Percentiles rank a stretch among this genome's conserved stretches.
Evolutionary conservation across 2,888 invertebrate genomes (phyloP).

Genomic region (Leptura quadrifasciata): DNA sequence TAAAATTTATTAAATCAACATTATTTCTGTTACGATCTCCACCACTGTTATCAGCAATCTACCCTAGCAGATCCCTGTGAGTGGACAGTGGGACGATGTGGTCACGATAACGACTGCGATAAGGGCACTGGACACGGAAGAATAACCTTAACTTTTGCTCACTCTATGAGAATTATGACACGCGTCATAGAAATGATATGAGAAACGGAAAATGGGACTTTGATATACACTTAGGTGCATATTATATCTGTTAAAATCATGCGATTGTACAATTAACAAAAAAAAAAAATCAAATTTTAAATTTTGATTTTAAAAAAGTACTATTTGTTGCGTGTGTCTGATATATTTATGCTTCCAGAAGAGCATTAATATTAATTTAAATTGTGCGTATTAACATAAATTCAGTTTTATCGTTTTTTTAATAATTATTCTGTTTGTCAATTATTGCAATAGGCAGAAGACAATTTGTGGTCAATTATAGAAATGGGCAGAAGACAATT

Average conservation of each 20-base stretch:
- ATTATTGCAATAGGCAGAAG: too few relatives aligned
- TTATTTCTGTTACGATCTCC: background rate
- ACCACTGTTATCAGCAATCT: constrained; percentile 53
- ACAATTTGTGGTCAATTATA: too few relatives aligned
- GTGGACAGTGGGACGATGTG: constrained; percentile 59
- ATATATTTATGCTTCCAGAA: too few relatives aligned
- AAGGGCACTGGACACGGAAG: constrained; percentile 57
- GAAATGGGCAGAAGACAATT: too few relatives aligned
- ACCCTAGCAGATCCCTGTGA: constrained; percentile 55
- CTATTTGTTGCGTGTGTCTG: too few relatives aligned
- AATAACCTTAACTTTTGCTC: constrained; percentile 56
- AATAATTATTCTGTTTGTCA: too few relatives aligned
- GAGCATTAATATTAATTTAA: too few relatives aligned
- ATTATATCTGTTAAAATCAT: constrained; percentile 35
- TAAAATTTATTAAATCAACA: background rate
- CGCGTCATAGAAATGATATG: constrained; percentile 45
- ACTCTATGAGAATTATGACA: constrained; percentile 57
- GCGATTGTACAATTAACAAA: constrained; percentile 12
- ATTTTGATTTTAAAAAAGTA: too few relatives aligned
- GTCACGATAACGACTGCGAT: constrained; percentile 56
- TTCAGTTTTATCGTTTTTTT: too few relatives aligned
- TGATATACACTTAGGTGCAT: constrained; percentile 34
- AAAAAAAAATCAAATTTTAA: background rate
- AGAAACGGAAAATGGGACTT: constrained; percentile 27
- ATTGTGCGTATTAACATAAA: too few relatives aligned